Evolutionary conservation across 2,888 invertebrate genomes (phyloP).

Genomic region (Drosophila greeni): DNA sequence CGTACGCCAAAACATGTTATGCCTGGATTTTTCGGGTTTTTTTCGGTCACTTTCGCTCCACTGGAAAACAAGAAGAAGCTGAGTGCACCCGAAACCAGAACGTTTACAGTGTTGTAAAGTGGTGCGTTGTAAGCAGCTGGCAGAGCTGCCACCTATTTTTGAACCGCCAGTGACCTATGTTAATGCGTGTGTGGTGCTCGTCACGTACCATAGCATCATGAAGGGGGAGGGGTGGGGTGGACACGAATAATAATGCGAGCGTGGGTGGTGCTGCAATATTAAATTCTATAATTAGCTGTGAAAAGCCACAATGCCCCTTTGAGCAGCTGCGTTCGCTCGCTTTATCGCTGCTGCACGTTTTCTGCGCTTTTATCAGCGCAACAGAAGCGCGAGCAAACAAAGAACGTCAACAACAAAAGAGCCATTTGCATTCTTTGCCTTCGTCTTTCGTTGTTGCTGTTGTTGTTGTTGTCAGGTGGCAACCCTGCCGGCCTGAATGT

Average conservation of each 20-base stretch:
- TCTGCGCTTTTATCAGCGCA: slow-evolving; percentile 19
- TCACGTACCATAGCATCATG: slow-evolving; percentile 32
- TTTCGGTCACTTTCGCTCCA: slow-evolving; percentile 54
- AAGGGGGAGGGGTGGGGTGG: background rate
- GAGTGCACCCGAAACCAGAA: slow-evolving; percentile 30
- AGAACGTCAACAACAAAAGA: slow-evolving; percentile 38
- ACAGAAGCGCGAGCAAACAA: slow-evolving; percentile 16
- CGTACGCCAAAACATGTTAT: slow-evolving; percentile 35
- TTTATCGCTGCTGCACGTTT: slow-evolving; percentile 37
- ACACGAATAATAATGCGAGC: background rate
- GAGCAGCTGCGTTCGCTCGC: slow-evolving; percentile 26
- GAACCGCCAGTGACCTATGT: slow-evolving; percentile 16
- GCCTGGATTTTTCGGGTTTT: slow-evolving; percentile 22
- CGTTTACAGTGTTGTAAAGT: slow-evolving; percentile 55
- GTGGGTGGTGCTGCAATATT: slow-evolving; percentile 27
- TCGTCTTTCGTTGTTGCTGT: slow-evolving; percentile 6
- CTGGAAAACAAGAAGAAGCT: slow-evolving; percentile 16
- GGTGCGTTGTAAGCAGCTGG: slow-evolving; percentile 36
- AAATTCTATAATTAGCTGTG: slow-evolving; percentile 29
- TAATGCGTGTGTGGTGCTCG: slow-evolving; percentile 4
- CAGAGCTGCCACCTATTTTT: slow-evolving; percentile 14
- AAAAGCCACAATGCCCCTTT: slow-evolving; percentile 8
- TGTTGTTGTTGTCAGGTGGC: slow-evolving; percentile 30
- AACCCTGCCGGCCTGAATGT: slow-evolving; percentile 34
- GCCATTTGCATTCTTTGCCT: slow-evolving; percentile 23